Conservation (phyloP, 2,113 vertebrate genomes). For the Ranitomeya imitator region DNA sequence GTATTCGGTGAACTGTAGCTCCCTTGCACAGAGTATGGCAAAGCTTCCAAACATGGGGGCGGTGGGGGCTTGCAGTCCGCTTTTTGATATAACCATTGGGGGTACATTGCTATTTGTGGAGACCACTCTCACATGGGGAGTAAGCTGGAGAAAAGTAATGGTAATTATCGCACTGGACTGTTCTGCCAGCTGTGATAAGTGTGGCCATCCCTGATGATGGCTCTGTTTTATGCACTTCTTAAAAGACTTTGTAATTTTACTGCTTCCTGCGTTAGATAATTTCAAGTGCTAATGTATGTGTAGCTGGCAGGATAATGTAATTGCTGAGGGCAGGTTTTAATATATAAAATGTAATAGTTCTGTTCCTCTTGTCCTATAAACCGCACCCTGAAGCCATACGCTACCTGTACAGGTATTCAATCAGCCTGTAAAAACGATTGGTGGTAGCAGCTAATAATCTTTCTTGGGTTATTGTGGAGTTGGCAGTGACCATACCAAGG, state of each 20-base stretch:
- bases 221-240: constrained; percentile 2
- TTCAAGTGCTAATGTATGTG: neutral
- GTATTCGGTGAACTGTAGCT: too few relatives aligned
- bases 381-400: too few relatives aligned
- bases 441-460: too few relatives aligned
- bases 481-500: too few relatives aligned
- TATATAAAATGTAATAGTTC: too few relatives aligned
- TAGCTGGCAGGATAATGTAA: neutral
- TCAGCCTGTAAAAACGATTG: too few relatives aligned
- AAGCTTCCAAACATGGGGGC: neutral
- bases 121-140: neutral
- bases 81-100: neutral
- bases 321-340: neutral
- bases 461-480: too few relatives aligned
- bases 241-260: constrained; percentile 14
- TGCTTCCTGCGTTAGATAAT: neutral
- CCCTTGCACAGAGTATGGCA: too few relatives aligned
- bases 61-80: neutral
- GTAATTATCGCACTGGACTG: constrained; percentile 47
- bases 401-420: too few relatives aligned
- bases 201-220: neutral
- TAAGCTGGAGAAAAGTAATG: neutral
- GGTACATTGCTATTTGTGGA: constrained; percentile 1
- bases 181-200: constrained; percentile 37
- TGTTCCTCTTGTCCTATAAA: too few relatives aligned